Evolutionary conservation across 2,888 invertebrate species (phyloP), one percentile per base, ranked within the genome.

Genomic region (Trachelus tabidus): DNA sequence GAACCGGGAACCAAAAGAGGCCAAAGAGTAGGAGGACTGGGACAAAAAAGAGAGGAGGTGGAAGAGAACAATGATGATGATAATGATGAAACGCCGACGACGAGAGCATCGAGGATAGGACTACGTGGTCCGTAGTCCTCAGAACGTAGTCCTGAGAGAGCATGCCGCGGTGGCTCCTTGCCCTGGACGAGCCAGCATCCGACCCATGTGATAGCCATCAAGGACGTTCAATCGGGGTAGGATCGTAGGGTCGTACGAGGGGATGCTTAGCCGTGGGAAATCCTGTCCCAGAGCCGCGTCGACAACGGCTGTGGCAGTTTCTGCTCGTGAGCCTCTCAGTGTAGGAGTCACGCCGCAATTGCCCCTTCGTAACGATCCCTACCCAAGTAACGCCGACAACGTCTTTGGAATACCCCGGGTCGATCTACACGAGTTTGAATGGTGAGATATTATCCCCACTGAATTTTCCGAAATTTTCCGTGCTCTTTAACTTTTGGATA

Each of bases 111-210:
- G 71, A 71, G 71, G 79, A 80, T 76, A 76, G 80, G 74, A 79
- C 37, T 76, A 75, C 37, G 80, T 76, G 76, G 81, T 76, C 68
- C 34, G 75, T 75, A 75, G 76, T 68, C 80, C 74, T 77, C 77
- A 69, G 74, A 40, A 68, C 73, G 77, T 74, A 56, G 73, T 77
- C 78, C 69, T 81, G 79, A 79, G 77, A 80, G 81, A 86, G 84
- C 76, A 89, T 87, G 89, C 87, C 83, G 84, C 87, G 85, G 79
- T 88, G 89, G 89, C 83, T 85, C 75, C 81, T 85, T 73, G 85
- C 86, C 80, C 84, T 87, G 80, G 87, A 88, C 85, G 87, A 88
- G 83, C 86, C 87, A 82, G 85, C 87, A 84, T 88, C 87, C 81
- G 83, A 87, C 82, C 85, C 84, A 85, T 87, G 88, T 83, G 83